A percentile compares a stretch with the other conserved stretches of the same genome.
Conservation (phyloP, 2,113 vertebrate species). For the Columba janthina region DNA sequence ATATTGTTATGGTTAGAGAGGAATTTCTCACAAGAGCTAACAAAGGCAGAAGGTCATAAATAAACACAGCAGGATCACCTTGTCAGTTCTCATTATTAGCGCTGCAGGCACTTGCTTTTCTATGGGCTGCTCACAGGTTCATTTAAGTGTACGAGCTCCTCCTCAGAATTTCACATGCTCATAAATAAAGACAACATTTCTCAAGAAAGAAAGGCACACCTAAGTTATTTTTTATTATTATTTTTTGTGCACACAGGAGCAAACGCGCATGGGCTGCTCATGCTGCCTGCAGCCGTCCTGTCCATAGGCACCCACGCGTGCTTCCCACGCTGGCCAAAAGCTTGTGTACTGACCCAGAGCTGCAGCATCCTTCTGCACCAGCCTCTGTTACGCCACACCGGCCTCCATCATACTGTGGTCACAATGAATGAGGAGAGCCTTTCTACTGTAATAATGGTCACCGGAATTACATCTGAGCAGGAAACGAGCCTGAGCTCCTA, state of each 20-base stretch:
- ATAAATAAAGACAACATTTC: conserved; percentile 74
- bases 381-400: not conserved
- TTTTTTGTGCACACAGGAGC: not conserved
- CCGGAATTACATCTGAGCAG: conserved; percentile 58
- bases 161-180: conserved; percentile 71
- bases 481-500: conserved; percentile 68
- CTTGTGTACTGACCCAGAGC: not conserved
- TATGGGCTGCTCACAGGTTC: conserved; percentile 76
- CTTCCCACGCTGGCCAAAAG: not conserved
- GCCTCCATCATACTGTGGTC: not conserved
- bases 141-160: conserved; percentile 78
- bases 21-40: conserved; percentile 84
- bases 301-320: rapidly evolving
- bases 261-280: not conserved
- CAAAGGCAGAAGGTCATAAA: conserved; percentile 88
- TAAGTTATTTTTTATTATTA: not conserved
- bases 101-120: conserved; percentile 77
- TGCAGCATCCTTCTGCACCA: not conserved
- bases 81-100: conserved; percentile 86
- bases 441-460: conserved; percentile 43
- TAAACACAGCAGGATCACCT: conserved; percentile 81
- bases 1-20: conserved; percentile 78
- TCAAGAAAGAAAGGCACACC: conserved; percentile 49
- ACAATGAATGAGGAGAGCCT: conserved; percentile 31
- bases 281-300: not conserved